Evolutionary conservation across 1,140 invertebrate species (phyloP).

Genomic region (Panulirus ornatus): DNA sequence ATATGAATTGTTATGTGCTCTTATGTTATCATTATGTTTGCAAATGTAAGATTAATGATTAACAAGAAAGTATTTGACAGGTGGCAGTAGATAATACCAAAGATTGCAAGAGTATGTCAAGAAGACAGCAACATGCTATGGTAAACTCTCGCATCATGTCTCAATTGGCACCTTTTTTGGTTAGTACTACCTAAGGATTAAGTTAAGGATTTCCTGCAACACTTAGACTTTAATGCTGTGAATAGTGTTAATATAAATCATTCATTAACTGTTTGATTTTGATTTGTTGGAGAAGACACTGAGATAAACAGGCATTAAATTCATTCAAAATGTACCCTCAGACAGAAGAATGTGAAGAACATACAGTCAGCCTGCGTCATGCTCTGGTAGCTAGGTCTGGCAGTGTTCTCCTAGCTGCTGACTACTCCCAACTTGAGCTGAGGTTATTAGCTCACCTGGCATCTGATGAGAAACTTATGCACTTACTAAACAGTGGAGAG

Average conservation of each 20-base stretch:
- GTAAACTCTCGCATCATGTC: constrained; percentile 32
- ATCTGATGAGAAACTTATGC: constrained; percentile 85
- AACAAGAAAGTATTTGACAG: neutral
- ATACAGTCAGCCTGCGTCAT: constrained; percentile 78
- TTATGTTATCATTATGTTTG: too few relatives aligned
- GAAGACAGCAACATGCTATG: neutral
- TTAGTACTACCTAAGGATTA: too few relatives aligned
- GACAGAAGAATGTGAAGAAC: constrained; percentile 28
- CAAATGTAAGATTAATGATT: too few relatives aligned
- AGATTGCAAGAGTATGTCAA: neutral
- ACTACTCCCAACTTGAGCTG: constrained; percentile 97
- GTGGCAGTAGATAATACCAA: neutral
- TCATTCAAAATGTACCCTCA: too few relatives aligned
- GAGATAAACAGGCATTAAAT: too few relatives aligned
- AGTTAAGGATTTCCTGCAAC: too few relatives aligned
- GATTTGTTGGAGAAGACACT: too few relatives aligned
- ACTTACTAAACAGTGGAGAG: constrained; percentile 84
- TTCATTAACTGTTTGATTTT: too few relatives aligned
- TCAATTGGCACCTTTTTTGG: constrained; percentile 50
- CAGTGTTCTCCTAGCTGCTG: constrained; percentile 88
- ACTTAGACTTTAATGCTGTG: too few relatives aligned
- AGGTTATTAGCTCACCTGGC: constrained; percentile 94
- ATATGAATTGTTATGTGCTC: too few relatives aligned
- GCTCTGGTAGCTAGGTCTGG: constrained; percentile 76
- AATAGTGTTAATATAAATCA: too few relatives aligned